These are phyloP conservation scores for Pantherophis vulpinus DNA, from an alignment of 2,797 vertebrate species.

Conservation along the genomic window DNA sequence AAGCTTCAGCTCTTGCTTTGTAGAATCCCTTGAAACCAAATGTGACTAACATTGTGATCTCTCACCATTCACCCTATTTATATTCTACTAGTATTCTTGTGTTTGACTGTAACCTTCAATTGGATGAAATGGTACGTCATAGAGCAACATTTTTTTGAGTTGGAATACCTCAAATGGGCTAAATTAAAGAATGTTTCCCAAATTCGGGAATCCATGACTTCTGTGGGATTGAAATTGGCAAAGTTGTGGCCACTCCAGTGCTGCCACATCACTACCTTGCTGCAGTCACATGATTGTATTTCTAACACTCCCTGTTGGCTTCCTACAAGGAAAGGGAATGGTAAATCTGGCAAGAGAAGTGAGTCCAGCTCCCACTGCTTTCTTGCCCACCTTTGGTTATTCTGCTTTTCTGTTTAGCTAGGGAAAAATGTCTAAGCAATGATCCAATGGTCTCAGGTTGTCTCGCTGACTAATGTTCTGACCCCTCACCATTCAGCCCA, in stretches of 20 bases:
- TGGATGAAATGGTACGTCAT: neutral
- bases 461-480: neutral
- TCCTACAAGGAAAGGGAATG: neutral
- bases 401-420: neutral
- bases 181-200: too few species aligned
- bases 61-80: neutral
- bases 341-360: neutral
- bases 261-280: too few species aligned
- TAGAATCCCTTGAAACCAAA: neutral
- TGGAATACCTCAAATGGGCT: neutral
- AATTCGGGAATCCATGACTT: too few species aligned
- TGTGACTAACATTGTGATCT: neutral
- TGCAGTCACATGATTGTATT: too few species aligned
- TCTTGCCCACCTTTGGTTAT: neutral
- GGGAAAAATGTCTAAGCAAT: neutral
- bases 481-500: neutral
- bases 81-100: neutral
- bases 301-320: neutral
- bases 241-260: too few species aligned
- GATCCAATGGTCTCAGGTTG: neutral
- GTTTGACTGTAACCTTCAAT: neutral
- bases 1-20: neutral
- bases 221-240: too few species aligned
- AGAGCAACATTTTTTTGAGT: neutral
- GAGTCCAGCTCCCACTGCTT: neutral